Evolutionary conservation across 2,888 invertebrate species (phyloP).

Genomic region (Pedicia rivosa): DNA sequence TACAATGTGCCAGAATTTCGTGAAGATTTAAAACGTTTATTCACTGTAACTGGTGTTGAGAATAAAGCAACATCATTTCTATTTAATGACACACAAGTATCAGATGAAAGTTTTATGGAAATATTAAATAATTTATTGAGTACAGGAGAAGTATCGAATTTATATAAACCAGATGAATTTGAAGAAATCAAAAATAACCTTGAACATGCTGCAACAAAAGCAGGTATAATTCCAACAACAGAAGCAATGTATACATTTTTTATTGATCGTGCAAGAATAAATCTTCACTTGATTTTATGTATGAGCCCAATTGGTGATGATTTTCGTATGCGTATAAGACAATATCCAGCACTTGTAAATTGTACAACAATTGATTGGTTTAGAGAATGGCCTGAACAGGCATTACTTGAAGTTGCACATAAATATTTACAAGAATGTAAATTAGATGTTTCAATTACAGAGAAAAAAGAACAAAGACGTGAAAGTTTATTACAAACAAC

Average conservation of each 20-base stretch:
- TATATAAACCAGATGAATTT: conserved; percentile 78
- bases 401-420: conserved; percentile 75
- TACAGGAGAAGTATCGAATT: conserved; percentile 73
- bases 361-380: conserved; percentile 85
- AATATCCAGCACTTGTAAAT: conserved; percentile 77
- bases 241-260: conserved; percentile 61
- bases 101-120: conserved; percentile 70
- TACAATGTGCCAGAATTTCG: conserved; percentile 63
- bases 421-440: conserved; percentile 61
- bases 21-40: conserved; percentile 65
- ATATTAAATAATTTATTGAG: conserved; percentile 79
- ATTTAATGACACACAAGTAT: conserved; percentile 74
- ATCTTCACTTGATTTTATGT: conserved; percentile 67
- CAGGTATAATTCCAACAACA: conserved; percentile 37
- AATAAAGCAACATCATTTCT: conserved; percentile 61
- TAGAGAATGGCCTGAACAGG: conserved; percentile 75
- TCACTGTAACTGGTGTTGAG: conserved; percentile 56
- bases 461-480: conserved; percentile 31
- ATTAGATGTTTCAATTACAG: conserved; percentile 52
- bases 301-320: conserved; percentile 81
- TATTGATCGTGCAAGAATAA: conserved; percentile 55
- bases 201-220: conserved; percentile 20
- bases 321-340: conserved; percentile 63
- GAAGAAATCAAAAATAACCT: conserved; percentile 42
- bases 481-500: conserved; percentile 34